These are phyloP conservation scores for Empis livida DNA, from an alignment of 2,888 invertebrate species.

Conservation along the genomic window DNA sequence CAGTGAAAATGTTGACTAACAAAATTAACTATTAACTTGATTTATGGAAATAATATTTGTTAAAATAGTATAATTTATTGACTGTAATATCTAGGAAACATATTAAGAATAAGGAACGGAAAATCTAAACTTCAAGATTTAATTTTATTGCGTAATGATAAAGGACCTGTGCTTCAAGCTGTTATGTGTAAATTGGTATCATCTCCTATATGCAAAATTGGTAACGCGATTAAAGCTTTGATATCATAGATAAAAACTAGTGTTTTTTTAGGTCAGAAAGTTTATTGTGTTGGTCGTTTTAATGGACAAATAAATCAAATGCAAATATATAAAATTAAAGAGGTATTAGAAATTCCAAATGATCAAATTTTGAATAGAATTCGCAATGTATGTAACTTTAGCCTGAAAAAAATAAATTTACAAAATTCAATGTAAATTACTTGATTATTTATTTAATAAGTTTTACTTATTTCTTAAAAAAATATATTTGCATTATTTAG, in stretches of 20 bases:
- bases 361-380: conserved; percentile 20
- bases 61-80: no score
- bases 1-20: no score
- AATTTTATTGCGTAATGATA: conserved; percentile 21
- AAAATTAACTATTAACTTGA: no score
- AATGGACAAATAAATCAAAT: conserved; percentile 20
- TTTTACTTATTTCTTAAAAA: no score
- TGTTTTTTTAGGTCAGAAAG: conserved; percentile 21
- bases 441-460: background rate
- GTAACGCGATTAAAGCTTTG: no score
- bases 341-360: conserved; percentile 9
- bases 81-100: conserved; percentile 18
- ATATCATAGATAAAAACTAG: no score
- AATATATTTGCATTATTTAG: no score
- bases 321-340: conserved; percentile 22
- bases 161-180: conserved; percentile 28
- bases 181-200: conserved; percentile 25
- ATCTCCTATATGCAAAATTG: background rate
- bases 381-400: conserved; percentile 25
- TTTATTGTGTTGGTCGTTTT: conserved; percentile 26
- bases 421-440: background rate
- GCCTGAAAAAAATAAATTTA: conserved; percentile 19
- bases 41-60: no score
- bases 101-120: conserved; percentile 23
- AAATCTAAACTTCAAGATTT: conserved; percentile 22